Percentiles rank a stretch among this genome's conserved stretches.
Conservation (phyloP, 2,113 vertebrate species). For the Coturnix japonica region DNA sequence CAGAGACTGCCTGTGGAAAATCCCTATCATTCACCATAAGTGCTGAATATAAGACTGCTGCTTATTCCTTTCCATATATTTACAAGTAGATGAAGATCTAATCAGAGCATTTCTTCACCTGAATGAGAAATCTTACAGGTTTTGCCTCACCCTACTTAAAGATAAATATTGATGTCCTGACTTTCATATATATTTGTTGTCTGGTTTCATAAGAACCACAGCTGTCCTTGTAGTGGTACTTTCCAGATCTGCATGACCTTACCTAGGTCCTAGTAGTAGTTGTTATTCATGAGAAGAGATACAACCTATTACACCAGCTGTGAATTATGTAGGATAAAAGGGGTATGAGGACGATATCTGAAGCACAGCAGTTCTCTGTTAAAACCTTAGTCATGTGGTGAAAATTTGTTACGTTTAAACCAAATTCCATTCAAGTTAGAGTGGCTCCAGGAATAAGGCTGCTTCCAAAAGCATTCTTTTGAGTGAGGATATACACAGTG, state of each 20-base stretch:
- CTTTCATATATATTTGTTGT: not conserved
- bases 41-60: not conserved
- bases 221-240: not conserved
- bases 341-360: not conserved
- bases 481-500: not conserved
- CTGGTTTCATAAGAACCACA: not conserved
- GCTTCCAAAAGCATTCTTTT: not conserved
- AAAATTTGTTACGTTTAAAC: not conserved
- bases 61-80: not conserved
- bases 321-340: not conserved
- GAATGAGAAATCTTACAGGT: not conserved
- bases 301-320: not conserved
- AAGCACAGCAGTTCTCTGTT: not conserved
- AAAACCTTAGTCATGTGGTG: not conserved
- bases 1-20: not conserved
- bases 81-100: not conserved
- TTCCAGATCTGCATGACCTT: fast-evolving
- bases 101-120: not conserved
- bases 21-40: fast-evolving
- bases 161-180: not conserved
- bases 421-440: not conserved
- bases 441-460: not conserved
- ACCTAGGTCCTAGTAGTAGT: fast-evolving
- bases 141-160: not conserved
- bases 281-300: not conserved